A percentile compares a stretch with the other conserved stretches of the same genome.
Evolutionary conservation across 2,888 invertebrate species (phyloP).

Genomic region (Entomobrya multifasciata): DNA sequence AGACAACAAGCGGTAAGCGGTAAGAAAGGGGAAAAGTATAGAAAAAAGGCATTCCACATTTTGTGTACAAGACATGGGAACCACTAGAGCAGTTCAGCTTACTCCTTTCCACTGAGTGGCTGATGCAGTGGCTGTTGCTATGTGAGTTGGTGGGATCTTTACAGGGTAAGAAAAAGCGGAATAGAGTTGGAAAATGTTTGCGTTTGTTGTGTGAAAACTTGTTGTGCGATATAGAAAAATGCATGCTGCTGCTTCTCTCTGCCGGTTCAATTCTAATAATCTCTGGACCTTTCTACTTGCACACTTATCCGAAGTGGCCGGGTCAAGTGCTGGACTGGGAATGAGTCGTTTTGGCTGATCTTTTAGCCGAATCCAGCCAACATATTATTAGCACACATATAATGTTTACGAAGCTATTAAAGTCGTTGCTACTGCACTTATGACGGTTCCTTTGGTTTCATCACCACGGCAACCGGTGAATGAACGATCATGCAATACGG

Average conservation of each 20-base stretch:
- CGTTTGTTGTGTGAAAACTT: not conserved
- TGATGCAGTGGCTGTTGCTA: constrained; percentile 52
- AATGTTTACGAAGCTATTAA: not conserved
- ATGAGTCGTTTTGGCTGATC: not conserved
- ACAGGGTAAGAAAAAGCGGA: constrained; percentile 12
- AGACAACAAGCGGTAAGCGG: not conserved
- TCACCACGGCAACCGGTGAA: not conserved
- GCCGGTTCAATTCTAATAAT: not conserved
- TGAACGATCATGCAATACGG: not conserved
- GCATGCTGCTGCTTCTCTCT: not conserved
- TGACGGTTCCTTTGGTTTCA: not conserved
- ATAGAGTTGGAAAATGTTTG: not conserved
- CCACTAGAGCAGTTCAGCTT: not conserved
- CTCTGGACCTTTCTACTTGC: not conserved
- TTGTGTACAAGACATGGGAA: not conserved
- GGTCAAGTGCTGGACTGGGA: not conserved
- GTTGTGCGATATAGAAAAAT: not conserved
- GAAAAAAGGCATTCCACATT: not conserved
- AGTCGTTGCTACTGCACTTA: not conserved
- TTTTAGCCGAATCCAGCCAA: constrained; percentile 7
- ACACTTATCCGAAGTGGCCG: constrained; percentile 11
- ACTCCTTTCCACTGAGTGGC: not conserved
- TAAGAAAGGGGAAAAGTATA: not conserved
- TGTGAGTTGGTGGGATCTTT: constrained; percentile 51
- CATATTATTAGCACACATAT: not conserved